Evolutionary conservation across 1,140 invertebrate species (phyloP), one percentile per base, ranked within the genome.

Genomic region (Hestina assimilis): DNA sequence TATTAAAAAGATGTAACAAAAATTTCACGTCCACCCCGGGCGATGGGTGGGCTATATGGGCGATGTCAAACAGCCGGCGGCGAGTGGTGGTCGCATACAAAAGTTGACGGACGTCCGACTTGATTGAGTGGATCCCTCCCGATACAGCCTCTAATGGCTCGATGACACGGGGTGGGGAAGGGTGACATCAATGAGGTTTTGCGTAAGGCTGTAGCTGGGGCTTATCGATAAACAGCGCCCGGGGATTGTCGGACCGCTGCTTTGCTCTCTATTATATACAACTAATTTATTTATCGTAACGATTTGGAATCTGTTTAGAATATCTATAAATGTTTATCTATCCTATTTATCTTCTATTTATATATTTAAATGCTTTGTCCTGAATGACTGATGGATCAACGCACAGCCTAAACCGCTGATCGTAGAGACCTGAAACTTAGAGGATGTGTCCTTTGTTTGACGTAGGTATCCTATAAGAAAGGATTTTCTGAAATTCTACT

Each of bases 71-170:
- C 64, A 73, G 66, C 64, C 63, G 69, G 63, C 66, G 72, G 67
- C 63, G 57, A 63, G 47, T 65, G 61, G 60, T 48, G 54, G 63
- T 11, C 53, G 68, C 63, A 63, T 66, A 75, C 72, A 77, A 79
- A 77, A 80, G 64, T 76, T 80, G 75, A 81, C 71, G 77, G 77
- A 82, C 69, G 63, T 80, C 77, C 73, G 78, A 51, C 64, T 68
- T 82, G 82, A 79, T 82, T 79, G 75, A 82, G 75, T 79, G 77
- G 59, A 58, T 64, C 69, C 64, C 58, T 56, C 67, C 75, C 72
- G 79, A 78, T 86, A 83, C 72, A 79, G 66, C 65, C 69, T 75
- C 69, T 82, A 80, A 79, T 82, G 72, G 79, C 71, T 67, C 59
- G 65, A 69, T 67, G 61, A 68, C 58, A 48, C 41, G 67, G 59